These are phyloP conservation scores for Cheumatopsyche charites DNA, from an alignment of 1,140 invertebrate species.

Conservation along the genomic window DNA sequence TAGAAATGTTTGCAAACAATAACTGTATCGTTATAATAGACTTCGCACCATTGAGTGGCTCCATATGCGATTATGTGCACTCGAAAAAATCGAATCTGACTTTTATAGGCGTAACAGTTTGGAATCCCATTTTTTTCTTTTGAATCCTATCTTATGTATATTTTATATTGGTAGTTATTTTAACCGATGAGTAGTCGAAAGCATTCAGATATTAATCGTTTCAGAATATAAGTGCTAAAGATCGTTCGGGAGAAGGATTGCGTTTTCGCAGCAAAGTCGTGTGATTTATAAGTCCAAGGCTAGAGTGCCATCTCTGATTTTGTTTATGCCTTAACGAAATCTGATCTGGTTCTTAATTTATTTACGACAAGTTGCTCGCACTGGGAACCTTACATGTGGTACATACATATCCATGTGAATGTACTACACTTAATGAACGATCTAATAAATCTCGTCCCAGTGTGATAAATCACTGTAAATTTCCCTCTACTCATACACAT, in stretches of 20 bases:
- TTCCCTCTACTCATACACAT: conserved; percentile 1
- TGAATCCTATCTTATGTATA: background rate
- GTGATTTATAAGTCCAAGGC: conserved; percentile 40
- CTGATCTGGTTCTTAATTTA: conserved; percentile 46
- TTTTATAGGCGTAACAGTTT: too few relatives aligned
- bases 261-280: background rate
- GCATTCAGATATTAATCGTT: too few relatives aligned
- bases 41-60: conserved; percentile 45
- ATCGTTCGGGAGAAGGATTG: too few relatives aligned
- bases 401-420: background rate
- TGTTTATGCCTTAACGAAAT: conserved; percentile 47
- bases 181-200: too few relatives aligned
- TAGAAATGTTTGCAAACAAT: conserved; percentile 47
- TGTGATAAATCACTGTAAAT: conserved; percentile 26
- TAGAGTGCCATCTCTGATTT: conserved; percentile 47
- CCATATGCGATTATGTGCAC: conserved; percentile 27
- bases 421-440: conserved; percentile 35
- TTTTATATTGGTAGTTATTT: too few relatives aligned
- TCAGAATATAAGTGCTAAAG: background rate
- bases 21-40: conserved; percentile 43
- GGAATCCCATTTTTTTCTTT: too few relatives aligned
- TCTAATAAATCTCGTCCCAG: conserved; percentile 31
- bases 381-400: conserved; percentile 20
- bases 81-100: background rate
- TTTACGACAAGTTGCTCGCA: conserved; percentile 35